phyloP scores from a whole-genome alignment of 1,140 invertebrate species.

The Brachionus plicatilis region DNA sequence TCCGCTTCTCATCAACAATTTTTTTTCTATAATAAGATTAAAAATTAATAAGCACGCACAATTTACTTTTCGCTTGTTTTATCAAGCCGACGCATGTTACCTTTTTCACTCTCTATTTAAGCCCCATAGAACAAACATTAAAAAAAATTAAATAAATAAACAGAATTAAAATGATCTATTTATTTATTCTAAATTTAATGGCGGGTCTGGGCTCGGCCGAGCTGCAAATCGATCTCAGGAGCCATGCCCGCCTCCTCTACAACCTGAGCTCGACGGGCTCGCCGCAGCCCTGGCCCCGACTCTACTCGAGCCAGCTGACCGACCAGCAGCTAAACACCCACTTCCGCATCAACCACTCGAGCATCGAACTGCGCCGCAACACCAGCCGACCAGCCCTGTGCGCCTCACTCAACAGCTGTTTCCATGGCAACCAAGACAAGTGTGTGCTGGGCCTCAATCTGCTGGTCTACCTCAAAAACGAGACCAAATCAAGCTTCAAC shows the following conservation, averaged over 20 bases:
- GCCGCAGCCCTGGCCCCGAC: neutral
- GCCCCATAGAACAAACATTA: neutral
- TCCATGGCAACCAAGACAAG: neutral
- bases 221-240: neutral
- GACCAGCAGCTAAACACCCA: neutral
- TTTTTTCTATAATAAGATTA: conserved; percentile 37
- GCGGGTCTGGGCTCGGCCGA: too few relatives aligned
- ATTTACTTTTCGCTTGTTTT: conserved; percentile 10
- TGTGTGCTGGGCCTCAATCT: neutral
- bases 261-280: neutral
- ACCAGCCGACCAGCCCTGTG: neutral
- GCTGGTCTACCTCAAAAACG: neutral
- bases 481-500: conserved; percentile 3
- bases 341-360: neutral
- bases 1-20: neutral
- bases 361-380: neutral
- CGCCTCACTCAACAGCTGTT: neutral
- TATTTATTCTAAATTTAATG: neutral
- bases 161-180: neutral
- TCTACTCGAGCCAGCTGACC: neutral
- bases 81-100: conserved; percentile 4
- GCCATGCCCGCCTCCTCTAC: neutral
- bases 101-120: neutral
- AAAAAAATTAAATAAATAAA: neutral
- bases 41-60: conserved; percentile 37